These are phyloP conservation scores for Dryomyza anilis DNA, from an alignment of 2,888 invertebrate genomes.

Conservation along the genomic window DNA sequence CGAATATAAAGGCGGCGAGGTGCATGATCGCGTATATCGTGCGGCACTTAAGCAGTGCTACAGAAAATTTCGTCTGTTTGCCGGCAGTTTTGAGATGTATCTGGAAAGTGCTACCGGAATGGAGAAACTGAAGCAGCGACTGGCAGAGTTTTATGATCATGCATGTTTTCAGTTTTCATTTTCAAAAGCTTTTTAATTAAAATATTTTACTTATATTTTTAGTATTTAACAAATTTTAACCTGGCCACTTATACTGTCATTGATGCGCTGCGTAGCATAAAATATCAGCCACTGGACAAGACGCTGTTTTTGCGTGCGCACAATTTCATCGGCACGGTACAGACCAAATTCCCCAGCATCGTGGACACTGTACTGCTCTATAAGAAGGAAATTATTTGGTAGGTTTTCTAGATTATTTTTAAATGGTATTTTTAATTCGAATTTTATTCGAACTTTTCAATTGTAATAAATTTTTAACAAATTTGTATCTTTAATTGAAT, in stretches of 20 bases:
- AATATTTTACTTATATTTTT: too few relatives aligned
- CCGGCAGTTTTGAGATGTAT: constrained; percentile 75
- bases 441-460: too few relatives aligned
- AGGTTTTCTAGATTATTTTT: too few relatives aligned
- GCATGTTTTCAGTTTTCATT: constrained; percentile 65
- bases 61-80: constrained; percentile 83
- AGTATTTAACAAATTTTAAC: constrained; percentile 80
- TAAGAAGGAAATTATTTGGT: constrained; percentile 92
- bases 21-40: constrained; percentile 76
- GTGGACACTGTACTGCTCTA: constrained; percentile 86
- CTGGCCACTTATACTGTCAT: constrained; percentile 80
- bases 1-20: constrained; percentile 82
- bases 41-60: constrained; percentile 77
- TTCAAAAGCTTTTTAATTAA: not conserved
- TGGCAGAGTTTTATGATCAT: constrained; percentile 79
- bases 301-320: constrained; percentile 87
- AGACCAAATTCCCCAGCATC: constrained; percentile 77
- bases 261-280: constrained; percentile 89
- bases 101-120: not conserved
- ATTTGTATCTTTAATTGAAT: too few relatives aligned
- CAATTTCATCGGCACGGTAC: constrained; percentile 84
- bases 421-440: too few relatives aligned
- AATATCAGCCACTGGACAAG: constrained; percentile 89
- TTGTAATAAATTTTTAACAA: too few relatives aligned
- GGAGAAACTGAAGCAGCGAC: constrained; percentile 66